These are phyloP conservation scores for Apamea epomidion DNA, from an alignment of 2,888 invertebrate genomes.

Conservation along the genomic window DNA sequence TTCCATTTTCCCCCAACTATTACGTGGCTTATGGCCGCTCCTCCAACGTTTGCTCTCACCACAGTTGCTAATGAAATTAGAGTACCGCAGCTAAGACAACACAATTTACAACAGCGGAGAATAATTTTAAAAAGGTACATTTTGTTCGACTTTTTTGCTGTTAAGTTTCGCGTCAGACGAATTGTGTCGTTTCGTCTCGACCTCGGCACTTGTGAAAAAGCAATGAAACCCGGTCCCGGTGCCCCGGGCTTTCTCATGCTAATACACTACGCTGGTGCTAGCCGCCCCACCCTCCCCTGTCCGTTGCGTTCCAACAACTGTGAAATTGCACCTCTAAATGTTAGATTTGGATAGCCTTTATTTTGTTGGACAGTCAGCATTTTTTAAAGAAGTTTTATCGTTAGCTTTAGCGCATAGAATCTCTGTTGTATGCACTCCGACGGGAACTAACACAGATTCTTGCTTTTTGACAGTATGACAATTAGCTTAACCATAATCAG, in stretches of 20 bases:
- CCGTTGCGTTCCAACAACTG: conserved; percentile 81
- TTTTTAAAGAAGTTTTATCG: conserved; percentile 1
- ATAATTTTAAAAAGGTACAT: conserved; percentile 72
- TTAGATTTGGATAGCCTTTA: conserved; percentile 69
- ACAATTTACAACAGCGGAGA: conserved; percentile 71
- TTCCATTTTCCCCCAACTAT: conserved; percentile 59
- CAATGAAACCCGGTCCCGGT: conserved; percentile 67
- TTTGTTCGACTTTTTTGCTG: conserved; percentile 61
- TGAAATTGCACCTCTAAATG: conserved; percentile 83
- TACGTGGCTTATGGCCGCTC: conserved; percentile 68
- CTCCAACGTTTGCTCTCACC: conserved; percentile 64
- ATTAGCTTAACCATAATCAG: neutral
- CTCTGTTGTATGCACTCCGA: neutral
- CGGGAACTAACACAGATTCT: neutral
- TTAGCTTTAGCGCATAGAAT: neutral
- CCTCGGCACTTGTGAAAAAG: conserved; percentile 71
- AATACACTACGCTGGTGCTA: conserved; percentile 69
- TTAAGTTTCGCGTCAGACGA: conserved; percentile 68
- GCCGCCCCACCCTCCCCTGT: conserved; percentile 66
- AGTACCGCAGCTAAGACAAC: conserved; percentile 76
- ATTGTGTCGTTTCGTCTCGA: conserved; percentile 69
- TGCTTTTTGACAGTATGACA: neutral
- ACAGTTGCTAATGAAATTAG: conserved; percentile 80
- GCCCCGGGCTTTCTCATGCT: conserved; percentile 76
- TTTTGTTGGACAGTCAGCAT: conserved; percentile 57